Conservation (phyloP, 2,113 vertebrate genomes). For the Colaptes auratus region DNA sequence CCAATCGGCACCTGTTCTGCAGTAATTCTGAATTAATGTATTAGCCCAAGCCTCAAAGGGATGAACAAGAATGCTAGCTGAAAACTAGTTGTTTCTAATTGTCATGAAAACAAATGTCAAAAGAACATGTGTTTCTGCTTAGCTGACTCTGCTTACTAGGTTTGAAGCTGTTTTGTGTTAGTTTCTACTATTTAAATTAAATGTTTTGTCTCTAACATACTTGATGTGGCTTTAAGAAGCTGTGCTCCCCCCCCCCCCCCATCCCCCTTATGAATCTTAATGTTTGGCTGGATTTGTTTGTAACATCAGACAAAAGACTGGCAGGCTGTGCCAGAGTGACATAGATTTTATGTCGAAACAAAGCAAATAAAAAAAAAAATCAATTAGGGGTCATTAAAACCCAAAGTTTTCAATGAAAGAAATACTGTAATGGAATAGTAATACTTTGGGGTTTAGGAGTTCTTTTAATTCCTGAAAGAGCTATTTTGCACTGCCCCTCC, state of each 20-base stretch:
- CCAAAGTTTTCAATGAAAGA: constrained; percentile 56
- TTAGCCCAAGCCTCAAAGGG: constrained; percentile 14
- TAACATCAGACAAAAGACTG: constrained; percentile 69
- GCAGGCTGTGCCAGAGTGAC: constrained; percentile 44
- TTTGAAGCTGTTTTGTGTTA: constrained; percentile 68
- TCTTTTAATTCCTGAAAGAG: constrained; percentile 45
- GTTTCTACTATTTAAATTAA: constrained; percentile 69
- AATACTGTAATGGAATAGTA: constrained; percentile 32
- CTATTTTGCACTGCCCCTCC: constrained; percentile 42
- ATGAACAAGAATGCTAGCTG: constrained; percentile 50
- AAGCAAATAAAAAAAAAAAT: constrained; percentile 37
- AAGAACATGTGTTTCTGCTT: constrained; percentile 65
- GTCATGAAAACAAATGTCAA: constrained; percentile 70
- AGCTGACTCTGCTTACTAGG: constrained; percentile 44
- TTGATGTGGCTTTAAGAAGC: constrained; percentile 72
- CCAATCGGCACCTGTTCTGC: constrained; percentile 54
- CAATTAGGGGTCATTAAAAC: constrained; percentile 44
- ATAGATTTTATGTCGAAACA: constrained; percentile 63
- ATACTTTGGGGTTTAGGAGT: constrained; percentile 30
- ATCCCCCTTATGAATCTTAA: constrained; percentile 59
- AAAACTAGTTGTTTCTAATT: constrained; percentile 68
- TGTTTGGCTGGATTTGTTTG: constrained; percentile 75
- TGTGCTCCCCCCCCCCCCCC: constrained; percentile 42
- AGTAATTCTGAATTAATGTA: not conserved
- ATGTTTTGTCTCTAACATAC: constrained; percentile 68